Conservation (phyloP, 2,797 vertebrate genomes). For the Ficedula albicollis region DNA sequence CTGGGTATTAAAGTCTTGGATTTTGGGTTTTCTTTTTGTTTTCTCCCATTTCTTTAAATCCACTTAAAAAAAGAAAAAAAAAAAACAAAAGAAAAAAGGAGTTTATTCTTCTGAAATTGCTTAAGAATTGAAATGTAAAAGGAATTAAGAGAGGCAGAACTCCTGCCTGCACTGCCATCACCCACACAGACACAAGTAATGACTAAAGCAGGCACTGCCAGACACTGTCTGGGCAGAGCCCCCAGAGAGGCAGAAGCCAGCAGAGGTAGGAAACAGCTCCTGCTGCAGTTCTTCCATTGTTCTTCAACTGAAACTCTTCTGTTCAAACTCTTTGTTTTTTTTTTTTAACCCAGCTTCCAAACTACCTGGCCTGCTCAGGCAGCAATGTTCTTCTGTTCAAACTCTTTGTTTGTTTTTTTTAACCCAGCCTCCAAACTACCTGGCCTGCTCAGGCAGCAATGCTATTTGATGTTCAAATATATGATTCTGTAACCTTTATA, state of each 20-base stretch:
- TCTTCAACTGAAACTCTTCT: neutral
- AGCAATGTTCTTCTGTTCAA: neutral
- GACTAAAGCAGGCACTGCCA: neutral
- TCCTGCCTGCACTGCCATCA: neutral
- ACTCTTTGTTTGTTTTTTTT: accelerated
- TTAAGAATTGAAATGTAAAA: neutral
- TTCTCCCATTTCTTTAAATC: neutral
- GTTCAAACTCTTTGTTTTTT: neutral
- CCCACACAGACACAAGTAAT: neutral
- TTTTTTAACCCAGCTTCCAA: neutral
- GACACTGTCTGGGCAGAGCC: neutral
- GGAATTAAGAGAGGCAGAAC: neutral
- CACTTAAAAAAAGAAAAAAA: neutral
- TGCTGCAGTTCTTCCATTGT: neutral
- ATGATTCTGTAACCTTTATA: neutral
- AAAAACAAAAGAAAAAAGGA: neutral
- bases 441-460: neutral
- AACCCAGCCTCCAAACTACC: neutral
- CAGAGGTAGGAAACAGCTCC: neutral
- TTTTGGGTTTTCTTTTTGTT: neutral
- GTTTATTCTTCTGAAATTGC: neutral
- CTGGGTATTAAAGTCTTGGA: neutral
- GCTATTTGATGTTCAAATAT: neutral
- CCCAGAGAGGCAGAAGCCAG: neutral
- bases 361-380: neutral